Percentiles rank a stretch among this genome's conserved stretches.
Conservation (phyloP, 2,888 invertebrate genomes). For the Chrysolina oricalcia region DNA sequence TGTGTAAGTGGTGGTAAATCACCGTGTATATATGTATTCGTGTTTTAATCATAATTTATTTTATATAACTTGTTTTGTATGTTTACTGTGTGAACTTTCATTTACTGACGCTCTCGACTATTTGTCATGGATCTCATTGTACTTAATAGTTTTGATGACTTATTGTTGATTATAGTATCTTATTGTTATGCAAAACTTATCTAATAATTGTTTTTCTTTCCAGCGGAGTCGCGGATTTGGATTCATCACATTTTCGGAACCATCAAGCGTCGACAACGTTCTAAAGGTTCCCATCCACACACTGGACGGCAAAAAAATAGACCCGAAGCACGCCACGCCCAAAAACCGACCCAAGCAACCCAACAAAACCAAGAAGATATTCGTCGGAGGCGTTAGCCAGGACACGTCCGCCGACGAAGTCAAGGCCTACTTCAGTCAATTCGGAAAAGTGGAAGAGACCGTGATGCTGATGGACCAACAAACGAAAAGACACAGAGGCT, state of each 20-base stretch:
- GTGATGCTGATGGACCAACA: slow-evolving; percentile 97
- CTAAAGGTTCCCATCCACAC: slow-evolving; percentile 93
- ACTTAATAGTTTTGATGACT: no score
- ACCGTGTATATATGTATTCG: no score
- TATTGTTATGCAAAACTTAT: no score
- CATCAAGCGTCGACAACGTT: slow-evolving; percentile 92
- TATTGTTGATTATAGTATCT: no score
- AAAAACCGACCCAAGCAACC: slow-evolving; percentile 90
- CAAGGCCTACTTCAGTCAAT: slow-evolving; percentile 91
- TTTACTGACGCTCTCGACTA: no score
- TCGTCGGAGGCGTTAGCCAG: slow-evolving; percentile 93
- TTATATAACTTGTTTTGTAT: no score
- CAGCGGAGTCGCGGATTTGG: slow-evolving; percentile 96
- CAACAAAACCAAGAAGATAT: slow-evolving; percentile 90
- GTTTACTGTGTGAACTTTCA: no score
- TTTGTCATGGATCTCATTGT: no score
- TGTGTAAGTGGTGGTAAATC: no score
- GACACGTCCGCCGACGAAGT: slow-evolving; percentile 94
- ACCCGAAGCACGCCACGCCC: slow-evolving; percentile 94
- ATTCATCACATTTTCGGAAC: slow-evolving; percentile 95
- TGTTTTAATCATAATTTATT: no score
- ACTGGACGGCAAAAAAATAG: slow-evolving; percentile 94
- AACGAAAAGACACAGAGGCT: slow-evolving; percentile 92
- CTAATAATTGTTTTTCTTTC: slow-evolving; percentile 64
- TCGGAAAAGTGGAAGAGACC: slow-evolving; percentile 92